Base-by-base conservation (phyloP, 2,888 invertebrate genomes). In the Arenicola marina region DNA sequence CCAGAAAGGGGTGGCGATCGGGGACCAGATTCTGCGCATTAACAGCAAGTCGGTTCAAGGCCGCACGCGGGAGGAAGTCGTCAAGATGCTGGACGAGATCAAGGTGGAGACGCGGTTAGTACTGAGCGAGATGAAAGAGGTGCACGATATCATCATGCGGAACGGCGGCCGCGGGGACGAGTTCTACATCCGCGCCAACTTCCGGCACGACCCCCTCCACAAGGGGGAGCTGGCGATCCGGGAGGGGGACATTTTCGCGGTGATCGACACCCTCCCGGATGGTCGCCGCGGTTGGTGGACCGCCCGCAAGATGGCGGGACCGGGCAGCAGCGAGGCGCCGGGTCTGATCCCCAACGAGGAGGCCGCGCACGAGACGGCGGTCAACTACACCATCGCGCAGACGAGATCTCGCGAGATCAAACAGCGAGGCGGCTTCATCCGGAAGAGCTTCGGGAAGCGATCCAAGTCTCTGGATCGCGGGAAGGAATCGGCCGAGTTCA, bases 321-420 rank as follows among this genome's bases (percentile, higher is more conserved):
- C 33, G 2, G 32, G 46, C 21, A 34, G 56, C 2, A 58, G 62
- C 11, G 29, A 21, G 15, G 59, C 53, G 11, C 33, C 54, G 38
- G 72, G 72, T 7, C 43, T 69, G 24, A 71, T 72, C 24, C 70
- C 70, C 2, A 71, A 71, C 60, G 51, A 59, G 3, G 51, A 60
- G 11, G 56, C 57, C 31, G 70, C 69, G 4, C 66, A 72, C 46
- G 69, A 72, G 51, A 57, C 68, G 1, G 66, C 67, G 15, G n/a
- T 67, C 15, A 31, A 34, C 11, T 29, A 38, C 46, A 62, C 51
- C 38, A 55, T 56, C 18, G 55, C 59, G 15, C 2, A 46, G 28
- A 38, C 59, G 24, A 34, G 45, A 11, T 51, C 43, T 7, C 46
- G 51, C 4, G 53, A 61, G 51, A 46, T 55, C n/a, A 59, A 60